phyloP scores from a whole-genome alignment of 1,140 invertebrate species.

The Ostrea edulis region DNA sequence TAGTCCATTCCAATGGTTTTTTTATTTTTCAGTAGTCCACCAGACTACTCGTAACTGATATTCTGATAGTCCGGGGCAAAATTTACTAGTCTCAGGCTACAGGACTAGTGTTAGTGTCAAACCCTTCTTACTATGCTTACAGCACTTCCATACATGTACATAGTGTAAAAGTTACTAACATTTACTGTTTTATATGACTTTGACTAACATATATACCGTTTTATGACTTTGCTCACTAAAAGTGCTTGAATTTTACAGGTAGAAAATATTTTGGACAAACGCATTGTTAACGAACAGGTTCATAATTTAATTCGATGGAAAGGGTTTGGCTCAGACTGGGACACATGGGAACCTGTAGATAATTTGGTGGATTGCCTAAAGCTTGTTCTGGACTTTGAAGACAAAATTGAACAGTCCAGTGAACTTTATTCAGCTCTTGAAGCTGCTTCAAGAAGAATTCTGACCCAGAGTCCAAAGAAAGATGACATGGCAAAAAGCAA shows the following conservation, averaged over 20 bases:
- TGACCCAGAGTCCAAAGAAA: constrained; percentile 5
- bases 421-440: not conserved
- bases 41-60: too few relatives aligned
- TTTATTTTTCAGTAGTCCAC: too few relatives aligned
- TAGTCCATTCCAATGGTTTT: too few relatives aligned
- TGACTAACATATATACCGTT: too few relatives aligned
- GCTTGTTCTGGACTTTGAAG: constrained; percentile 63
- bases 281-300: constrained; percentile 49
- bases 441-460: not conserved
- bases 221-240: not conserved
- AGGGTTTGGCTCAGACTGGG: constrained; percentile 63
- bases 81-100: too few relatives aligned
- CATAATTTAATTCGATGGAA: constrained; percentile 72
- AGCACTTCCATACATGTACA: too few relatives aligned
- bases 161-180: too few relatives aligned
- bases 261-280: constrained; percentile 61
- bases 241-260: constrained; percentile 61
- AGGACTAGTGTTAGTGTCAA: too few relatives aligned
- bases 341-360: constrained; percentile 72
- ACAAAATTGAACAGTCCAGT: constrained; percentile 32
- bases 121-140: too few relatives aligned
- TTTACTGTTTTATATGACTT: too few relatives aligned
- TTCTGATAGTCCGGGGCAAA: too few relatives aligned
- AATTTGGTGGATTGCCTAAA: constrained; percentile 63
- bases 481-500: constrained; percentile 22